phyloP scores from a whole-genome alignment of 2,888 invertebrate species.

The Nysson spinosus region DNA sequence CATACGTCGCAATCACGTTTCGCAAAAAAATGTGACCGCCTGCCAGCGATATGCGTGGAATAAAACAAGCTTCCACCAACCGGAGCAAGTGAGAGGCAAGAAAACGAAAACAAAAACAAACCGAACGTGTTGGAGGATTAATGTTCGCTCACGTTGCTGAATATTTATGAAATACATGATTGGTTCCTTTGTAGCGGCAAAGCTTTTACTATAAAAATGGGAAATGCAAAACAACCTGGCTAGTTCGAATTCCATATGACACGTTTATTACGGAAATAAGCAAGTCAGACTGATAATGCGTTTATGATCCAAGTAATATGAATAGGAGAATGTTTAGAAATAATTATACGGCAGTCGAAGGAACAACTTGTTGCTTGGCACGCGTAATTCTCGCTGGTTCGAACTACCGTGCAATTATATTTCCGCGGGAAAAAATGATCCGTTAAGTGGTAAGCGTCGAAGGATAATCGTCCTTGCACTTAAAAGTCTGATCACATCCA shows the following conservation, averaged over 20 bases:
- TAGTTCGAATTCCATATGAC: no score
- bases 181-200: no score
- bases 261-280: conserved; percentile 17
- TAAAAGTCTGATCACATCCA: conserved; percentile 21
- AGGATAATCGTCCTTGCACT: conserved; percentile 14
- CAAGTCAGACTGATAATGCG: background rate
- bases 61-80: no score
- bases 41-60: conserved; percentile 12
- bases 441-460: conserved; percentile 23
- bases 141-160: conserved; percentile 13
- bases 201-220: no score
- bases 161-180: conserved; percentile 20
- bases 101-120: conserved; percentile 18
- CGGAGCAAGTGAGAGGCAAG: background rate
- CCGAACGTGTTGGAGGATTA: conserved; percentile 8
- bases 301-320: conserved; percentile 13
- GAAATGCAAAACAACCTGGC: no score
- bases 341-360: conserved; percentile 28
- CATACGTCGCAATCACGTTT: conserved; percentile 50
- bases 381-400: conserved; percentile 1
- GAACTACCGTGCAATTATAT: conserved; percentile 17
- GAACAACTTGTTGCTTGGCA: conserved; percentile 17
- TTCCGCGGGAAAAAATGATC: conserved; percentile 30
- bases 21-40: conserved; percentile 2
- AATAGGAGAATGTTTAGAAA: conserved; percentile 19